Evolutionary conservation across 2,113 vertebrate genomes (phyloP).

Genomic region (Sapajus apella): DNA sequence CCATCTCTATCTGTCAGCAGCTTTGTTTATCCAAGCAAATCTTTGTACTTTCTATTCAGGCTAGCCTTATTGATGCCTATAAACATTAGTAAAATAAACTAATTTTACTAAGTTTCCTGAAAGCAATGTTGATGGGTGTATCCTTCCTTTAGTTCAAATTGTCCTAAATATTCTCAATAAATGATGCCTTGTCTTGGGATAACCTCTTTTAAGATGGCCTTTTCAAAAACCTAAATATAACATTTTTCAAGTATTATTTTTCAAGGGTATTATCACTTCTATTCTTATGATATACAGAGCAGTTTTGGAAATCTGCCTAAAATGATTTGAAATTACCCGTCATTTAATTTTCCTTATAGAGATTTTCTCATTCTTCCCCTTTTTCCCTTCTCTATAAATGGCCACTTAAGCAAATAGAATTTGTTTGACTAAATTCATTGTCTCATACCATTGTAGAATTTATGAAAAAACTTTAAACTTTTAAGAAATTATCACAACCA

Average conservation of each 20-base stretch:
- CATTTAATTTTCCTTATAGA: slow-evolving; percentile 13
- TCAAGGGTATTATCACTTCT: background rate
- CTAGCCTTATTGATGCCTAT: background rate
- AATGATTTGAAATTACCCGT: slow-evolving; percentile 15
- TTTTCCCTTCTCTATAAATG: background rate
- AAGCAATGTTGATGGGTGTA: slow-evolving; percentile 11
- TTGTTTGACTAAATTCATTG: background rate
- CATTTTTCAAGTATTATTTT: slow-evolving; percentile 16
- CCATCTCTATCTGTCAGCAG: background rate
- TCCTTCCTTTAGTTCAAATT: slow-evolving; percentile 16
- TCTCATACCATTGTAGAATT: background rate
- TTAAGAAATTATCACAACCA: background rate
- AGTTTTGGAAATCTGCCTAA: slow-evolving; percentile 36
- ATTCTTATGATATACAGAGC: background rate
- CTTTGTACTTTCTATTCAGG: background rate
- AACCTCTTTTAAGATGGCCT: background rate
- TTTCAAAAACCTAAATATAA: slow-evolving; percentile 28
- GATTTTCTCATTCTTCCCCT: background rate
- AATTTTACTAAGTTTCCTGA: slow-evolving; percentile 41
- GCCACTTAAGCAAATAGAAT: background rate
- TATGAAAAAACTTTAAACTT: background rate
- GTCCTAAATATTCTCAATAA: slow-evolving; percentile 39
- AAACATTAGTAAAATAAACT: background rate
- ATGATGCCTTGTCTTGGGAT: background rate
- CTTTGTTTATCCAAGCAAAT: slow-evolving; percentile 37